phyloP scores from a whole-genome alignment of 1,140 invertebrate species.

The Musca domestica region DNA sequence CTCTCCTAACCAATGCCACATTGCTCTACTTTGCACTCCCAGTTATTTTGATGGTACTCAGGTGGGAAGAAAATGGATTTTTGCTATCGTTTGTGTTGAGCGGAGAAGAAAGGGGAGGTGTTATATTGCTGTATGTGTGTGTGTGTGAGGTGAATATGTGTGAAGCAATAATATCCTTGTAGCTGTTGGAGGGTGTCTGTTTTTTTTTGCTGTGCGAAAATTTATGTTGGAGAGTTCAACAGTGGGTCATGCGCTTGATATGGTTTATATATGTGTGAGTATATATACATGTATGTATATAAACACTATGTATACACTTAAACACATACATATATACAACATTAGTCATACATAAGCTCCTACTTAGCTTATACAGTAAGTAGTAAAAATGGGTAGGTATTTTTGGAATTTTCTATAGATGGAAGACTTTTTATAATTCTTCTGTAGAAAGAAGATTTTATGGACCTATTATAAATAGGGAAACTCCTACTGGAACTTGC shows the following conservation, averaged over 20 bases:
- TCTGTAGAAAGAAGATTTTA: too few species aligned
- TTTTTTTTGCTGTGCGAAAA: neutral
- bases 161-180: neutral
- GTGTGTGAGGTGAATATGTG: neutral
- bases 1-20: too few species aligned
- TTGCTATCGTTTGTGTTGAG: neutral
- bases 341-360: too few species aligned
- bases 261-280: constrained; percentile 29
- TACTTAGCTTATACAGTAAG: too few species aligned
- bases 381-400: too few species aligned
- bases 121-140: neutral
- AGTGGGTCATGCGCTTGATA: constrained; percentile 50
- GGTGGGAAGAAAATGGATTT: neutral
- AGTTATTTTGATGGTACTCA: neutral
- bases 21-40: too few species aligned
- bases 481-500: too few species aligned
- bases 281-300: constrained; percentile 27
- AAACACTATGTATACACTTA: too few species aligned
- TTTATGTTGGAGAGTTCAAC: constrained; percentile 41
- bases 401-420: too few species aligned
- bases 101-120: constrained; percentile 2
- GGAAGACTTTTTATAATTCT: too few species aligned
- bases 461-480: too few species aligned
- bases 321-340: too few species aligned
- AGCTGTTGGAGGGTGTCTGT: neutral